These are phyloP conservation scores for Teleogryllus oceanicus DNA, from an alignment of 2,888 invertebrate genomes.

Conservation along the genomic window DNA sequence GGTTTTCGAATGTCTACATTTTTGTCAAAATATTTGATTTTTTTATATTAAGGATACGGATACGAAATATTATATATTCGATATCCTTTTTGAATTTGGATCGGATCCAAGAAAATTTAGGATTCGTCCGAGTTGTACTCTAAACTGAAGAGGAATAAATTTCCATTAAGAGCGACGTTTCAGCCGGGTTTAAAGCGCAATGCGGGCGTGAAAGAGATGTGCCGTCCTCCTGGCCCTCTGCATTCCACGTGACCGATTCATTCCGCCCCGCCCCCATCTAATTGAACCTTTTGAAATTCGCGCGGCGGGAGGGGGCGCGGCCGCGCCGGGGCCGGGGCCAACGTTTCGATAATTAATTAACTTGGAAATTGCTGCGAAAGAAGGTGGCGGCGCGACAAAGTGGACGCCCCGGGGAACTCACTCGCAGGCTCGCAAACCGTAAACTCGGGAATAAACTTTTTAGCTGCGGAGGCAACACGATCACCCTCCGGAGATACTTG, in stretches of 20 bases:
- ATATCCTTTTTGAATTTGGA: no score
- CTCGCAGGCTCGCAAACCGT: neutral
- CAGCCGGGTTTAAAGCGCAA: no score
- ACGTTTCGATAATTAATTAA: neutral
- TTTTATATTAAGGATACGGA: no score
- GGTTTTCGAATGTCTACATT: no score
- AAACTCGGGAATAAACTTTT: neutral
- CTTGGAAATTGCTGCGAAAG: neutral
- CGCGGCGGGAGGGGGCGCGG: neutral
- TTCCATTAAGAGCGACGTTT: no score
- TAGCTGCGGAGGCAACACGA: neutral
- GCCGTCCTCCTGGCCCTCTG: neutral
- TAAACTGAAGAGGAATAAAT: no score
- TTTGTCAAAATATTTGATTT: no score
- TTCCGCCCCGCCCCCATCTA: neutral
- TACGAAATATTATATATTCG: no score
- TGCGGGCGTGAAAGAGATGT: no score
- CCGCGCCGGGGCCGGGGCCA: neutral
- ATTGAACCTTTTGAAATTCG: conserved; percentile 9
- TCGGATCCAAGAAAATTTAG: no score
- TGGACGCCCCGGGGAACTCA: neutral
- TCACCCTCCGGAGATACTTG: no score
- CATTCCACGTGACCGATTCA: neutral
- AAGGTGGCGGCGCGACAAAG: neutral
- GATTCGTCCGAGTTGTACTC: no score